A percentile compares a stretch with the other conserved stretches of the same genome.
Evolutionary conservation across 1,140 invertebrate genomes (phyloP).

Genomic region (Sycobia sp.): DNA sequence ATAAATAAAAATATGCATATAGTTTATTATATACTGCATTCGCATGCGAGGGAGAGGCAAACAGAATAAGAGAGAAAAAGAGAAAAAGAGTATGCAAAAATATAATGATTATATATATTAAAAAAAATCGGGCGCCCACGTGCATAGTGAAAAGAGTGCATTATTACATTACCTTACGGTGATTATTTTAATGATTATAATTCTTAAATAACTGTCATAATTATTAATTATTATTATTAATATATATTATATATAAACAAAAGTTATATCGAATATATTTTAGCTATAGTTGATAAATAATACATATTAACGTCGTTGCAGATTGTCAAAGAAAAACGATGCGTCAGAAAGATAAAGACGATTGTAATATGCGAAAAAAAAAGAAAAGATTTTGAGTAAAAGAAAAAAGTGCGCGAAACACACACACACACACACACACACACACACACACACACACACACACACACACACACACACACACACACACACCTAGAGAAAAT

Average conservation of each 20-base stretch:
- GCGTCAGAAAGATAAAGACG: slow-evolving; percentile 46
- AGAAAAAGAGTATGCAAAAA: slow-evolving; percentile 14
- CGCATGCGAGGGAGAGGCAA: slow-evolving; percentile 21
- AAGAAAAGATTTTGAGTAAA: not conserved
- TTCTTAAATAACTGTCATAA: slow-evolving; percentile 41
- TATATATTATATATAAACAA: slow-evolving; percentile 58
- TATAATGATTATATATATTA: not conserved
- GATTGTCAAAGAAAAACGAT: slow-evolving; percentile 42
- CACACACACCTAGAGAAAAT: too few species aligned
- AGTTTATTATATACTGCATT: slow-evolving; percentile 48
- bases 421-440: slow-evolving; percentile 16
- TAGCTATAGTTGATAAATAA: slow-evolving; percentile 59
- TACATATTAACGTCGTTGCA: slow-evolving; percentile 60
- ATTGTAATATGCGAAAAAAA: slow-evolving; percentile 16
- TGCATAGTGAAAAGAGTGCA: slow-evolving; percentile 15
- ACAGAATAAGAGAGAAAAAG: slow-evolving; percentile 25
- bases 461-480: too few species aligned
- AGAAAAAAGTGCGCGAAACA: not conserved
- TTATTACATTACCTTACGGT: slow-evolving; percentile 29
- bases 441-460: too few species aligned
- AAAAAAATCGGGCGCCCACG: slow-evolving; percentile 7
- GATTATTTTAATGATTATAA: slow-evolving; percentile 40
- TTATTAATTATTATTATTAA: slow-evolving; percentile 45
- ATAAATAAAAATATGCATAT: slow-evolving; percentile 50
- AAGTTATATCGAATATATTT: slow-evolving; percentile 62